phyloP scores from a whole-genome alignment of 2,797 vertebrate species.

The Sparus aurata region DNA sequence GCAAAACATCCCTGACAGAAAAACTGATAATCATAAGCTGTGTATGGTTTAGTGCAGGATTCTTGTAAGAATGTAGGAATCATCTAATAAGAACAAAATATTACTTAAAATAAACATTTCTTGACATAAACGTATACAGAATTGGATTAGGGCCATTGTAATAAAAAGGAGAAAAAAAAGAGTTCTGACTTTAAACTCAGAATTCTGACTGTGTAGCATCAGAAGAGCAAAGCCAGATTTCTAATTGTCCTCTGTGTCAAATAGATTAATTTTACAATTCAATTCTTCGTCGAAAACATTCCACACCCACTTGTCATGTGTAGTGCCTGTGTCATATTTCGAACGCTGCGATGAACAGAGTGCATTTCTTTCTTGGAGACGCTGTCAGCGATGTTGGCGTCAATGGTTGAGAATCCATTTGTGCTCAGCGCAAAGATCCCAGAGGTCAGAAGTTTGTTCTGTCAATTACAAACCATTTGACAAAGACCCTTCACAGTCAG shows the following conservation, averaged over 20 bases:
- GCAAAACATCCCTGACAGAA: no score
- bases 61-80: not conserved
- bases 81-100: not conserved
- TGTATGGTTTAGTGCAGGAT: not conserved
- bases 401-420: not conserved
- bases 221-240: no score
- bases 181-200: no score
- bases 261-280: constrained; percentile 1
- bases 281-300: constrained; percentile 32
- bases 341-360: constrained; percentile 19
- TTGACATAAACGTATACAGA: no score
- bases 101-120: not conserved
- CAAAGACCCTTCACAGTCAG: constrained; percentile 16
- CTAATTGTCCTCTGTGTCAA: not conserved
- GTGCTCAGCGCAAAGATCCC: constrained; percentile 4
- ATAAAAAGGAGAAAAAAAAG: no score
- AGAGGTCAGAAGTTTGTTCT: constrained; percentile 43
- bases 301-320: constrained; percentile 57
- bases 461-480: constrained; percentile 20
- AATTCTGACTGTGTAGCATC: no score
- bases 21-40: no score
- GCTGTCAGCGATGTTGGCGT: constrained; percentile 3
- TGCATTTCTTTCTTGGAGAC: constrained; percentile 4
- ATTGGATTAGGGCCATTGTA: no score
- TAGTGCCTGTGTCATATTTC: constrained; percentile 33